Percentiles rank a stretch among this genome's conserved stretches.
Conservation (phyloP, 2,888 invertebrate genomes). For the Drosophila nr. perissopoda region DNA sequence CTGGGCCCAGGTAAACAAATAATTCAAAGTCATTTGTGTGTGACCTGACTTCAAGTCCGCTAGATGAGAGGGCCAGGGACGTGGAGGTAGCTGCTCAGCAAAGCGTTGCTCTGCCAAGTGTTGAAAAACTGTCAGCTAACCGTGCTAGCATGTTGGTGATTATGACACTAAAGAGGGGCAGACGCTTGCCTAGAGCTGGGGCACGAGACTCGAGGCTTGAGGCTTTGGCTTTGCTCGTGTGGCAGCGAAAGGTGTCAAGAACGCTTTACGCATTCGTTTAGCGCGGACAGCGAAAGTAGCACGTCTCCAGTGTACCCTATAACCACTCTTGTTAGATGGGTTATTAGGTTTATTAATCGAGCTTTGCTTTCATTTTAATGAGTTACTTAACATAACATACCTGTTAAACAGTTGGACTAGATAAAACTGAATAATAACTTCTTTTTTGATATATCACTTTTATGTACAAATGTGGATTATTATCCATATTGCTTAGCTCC, state of each 20-base stretch:
- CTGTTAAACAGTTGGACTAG: not conserved
- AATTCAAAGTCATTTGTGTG: constrained; percentile 75
- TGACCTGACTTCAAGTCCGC: constrained; percentile 55
- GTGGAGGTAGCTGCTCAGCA: constrained; percentile 20
- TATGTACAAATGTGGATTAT: not conserved
- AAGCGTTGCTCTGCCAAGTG: constrained; percentile 46
- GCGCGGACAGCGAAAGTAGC: constrained; percentile 20
- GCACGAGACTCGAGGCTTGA: constrained; percentile 2
- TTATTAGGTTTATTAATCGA: not conserved
- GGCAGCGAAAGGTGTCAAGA: constrained; percentile 53
- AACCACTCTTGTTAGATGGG: not conserved
- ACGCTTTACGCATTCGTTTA: constrained; percentile 54
- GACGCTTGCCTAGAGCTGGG: not conserved
- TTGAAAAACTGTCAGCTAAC: constrained; percentile 62
- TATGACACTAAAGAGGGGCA: constrained; percentile 76
- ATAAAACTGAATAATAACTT: not conserved
- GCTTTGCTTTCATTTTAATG: not conserved
- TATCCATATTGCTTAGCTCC: not conserved
- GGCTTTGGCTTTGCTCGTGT: constrained; percentile 18
- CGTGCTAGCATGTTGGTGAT: constrained; percentile 53
- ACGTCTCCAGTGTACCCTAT: constrained; percentile 17
- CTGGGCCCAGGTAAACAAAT: constrained; percentile 71
- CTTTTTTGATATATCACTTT: not conserved
- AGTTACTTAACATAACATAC: not conserved
- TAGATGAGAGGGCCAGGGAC: not conserved